These are phyloP conservation scores for Sesamia inferens DNA, from an alignment of 2,888 invertebrate genomes.

Conservation along the genomic window DNA sequence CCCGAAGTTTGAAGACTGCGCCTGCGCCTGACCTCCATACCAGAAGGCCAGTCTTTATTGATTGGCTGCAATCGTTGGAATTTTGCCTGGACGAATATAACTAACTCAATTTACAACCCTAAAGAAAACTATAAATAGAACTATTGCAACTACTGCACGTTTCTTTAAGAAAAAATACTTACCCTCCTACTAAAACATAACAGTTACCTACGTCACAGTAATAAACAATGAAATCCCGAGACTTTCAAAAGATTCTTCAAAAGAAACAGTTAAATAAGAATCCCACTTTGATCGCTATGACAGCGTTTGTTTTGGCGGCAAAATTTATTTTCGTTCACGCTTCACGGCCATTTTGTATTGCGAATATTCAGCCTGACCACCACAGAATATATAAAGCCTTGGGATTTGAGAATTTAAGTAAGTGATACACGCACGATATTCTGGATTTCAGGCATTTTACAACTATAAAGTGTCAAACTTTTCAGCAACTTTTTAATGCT, in stretches of 20 bases:
- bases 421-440: background rate
- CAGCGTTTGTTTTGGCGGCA: conserved; percentile 77
- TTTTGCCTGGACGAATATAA: background rate
- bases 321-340: conserved; percentile 66
- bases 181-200: background rate
- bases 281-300: conserved; percentile 74
- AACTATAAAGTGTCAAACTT: background rate
- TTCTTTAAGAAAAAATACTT: background rate
- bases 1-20: background rate
- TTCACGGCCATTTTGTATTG: conserved; percentile 62
- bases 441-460: conserved; percentile 4
- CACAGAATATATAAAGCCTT: conserved; percentile 26
- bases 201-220: conserved; percentile 19
- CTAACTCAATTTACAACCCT: background rate
- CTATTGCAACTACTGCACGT: background rate
- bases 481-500: background rate
- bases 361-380: conserved; percentile 14
- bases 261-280: conserved; percentile 71
- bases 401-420: background rate
- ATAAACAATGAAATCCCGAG: conserved; percentile 14
- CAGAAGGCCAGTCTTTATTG: background rate
- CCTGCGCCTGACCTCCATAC: background rate
- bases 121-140: background rate
- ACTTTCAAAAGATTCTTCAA: conserved; percentile 64
- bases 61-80: background rate